Percentiles rank a stretch among this genome's conserved stretches.
These are phyloP conservation scores for Coenobita brevimanus DNA, from an alignment of 1,140 invertebrate genomes.

Conservation along the genomic window DNA sequence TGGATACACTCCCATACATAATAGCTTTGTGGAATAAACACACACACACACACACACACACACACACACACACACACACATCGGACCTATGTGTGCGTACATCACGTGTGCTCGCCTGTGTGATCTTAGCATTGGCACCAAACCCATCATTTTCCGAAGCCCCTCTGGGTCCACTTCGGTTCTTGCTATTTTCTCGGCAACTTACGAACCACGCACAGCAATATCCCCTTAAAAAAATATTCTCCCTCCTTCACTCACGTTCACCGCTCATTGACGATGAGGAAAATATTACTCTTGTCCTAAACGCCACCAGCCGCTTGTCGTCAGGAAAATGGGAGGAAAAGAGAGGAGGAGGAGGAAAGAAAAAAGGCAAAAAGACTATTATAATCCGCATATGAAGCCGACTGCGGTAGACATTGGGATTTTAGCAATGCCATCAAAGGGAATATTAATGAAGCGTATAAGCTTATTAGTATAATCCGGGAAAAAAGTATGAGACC, in stretches of 20 bases:
- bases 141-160: too few relatives aligned
- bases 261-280: background rate
- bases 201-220: too few relatives aligned
- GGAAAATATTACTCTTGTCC: background rate
- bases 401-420: conserved; percentile 48
- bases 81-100: too few relatives aligned
- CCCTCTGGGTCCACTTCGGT: too few relatives aligned
- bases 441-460: conserved; percentile 59
- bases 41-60: too few relatives aligned
- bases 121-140: too few relatives aligned
- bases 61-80: too few relatives aligned
- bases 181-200: too few relatives aligned
- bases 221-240: background rate
- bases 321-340: conserved; percentile 7
- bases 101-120: too few relatives aligned
- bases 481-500: conserved; percentile 25
- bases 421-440: conserved; percentile 61
- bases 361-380: conserved; percentile 36
- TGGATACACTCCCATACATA: too few relatives aligned
- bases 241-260: background rate
- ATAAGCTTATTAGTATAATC: conserved; percentile 63
- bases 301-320: conserved; percentile 26
- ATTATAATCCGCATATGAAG: conserved; percentile 52
- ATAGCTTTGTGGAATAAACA: too few relatives aligned
- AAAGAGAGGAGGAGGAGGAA: background rate